Percentiles rank a stretch among this genome's conserved stretches.
phyloP scores from a whole-genome alignment of 2,113 vertebrate genomes.

The Urocolius indicus region DNA sequence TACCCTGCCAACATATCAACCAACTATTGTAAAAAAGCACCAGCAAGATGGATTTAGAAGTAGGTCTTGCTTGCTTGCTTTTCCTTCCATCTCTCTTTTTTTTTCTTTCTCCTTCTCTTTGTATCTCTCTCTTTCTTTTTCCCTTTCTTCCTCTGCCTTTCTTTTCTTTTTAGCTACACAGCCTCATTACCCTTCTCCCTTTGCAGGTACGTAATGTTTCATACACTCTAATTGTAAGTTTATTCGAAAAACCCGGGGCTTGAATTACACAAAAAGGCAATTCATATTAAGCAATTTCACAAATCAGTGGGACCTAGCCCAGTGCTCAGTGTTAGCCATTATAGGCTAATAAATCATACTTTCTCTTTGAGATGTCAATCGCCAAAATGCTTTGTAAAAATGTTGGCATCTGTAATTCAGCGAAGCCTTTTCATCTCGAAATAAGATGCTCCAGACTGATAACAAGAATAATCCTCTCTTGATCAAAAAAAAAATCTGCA shows the following conservation, averaged over 20 bases:
- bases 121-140: not conserved
- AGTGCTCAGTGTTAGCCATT: slow-evolving; percentile 91
- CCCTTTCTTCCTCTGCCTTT: not conserved
- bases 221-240: slow-evolving; percentile 56
- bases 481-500: slow-evolving; percentile 98
- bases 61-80: not conserved
- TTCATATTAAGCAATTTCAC: slow-evolving; percentile 92
- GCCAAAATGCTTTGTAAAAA: slow-evolving; percentile 89
- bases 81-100: not conserved
- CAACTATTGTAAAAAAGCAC: slow-evolving; percentile 88
- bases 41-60: slow-evolving; percentile 89
- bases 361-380: slow-evolving; percentile 95
- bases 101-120: not conserved
- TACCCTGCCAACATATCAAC: slow-evolving; percentile 88
- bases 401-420: slow-evolving; percentile 94
- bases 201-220: slow-evolving; percentile 43
- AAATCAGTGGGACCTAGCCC: slow-evolving; percentile 89
- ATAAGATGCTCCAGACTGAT: slow-evolving; percentile 97
- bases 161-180: not conserved
- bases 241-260: slow-evolving; percentile 73
- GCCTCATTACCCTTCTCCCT: not conserved
- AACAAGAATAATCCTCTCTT: slow-evolving; percentile 95
- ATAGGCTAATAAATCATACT: slow-evolving; percentile 97
- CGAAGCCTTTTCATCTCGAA: slow-evolving; percentile 96
- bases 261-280: slow-evolving; percentile 77